Evolutionary conservation across 2,888 invertebrate genomes (phyloP), one percentile per base, ranked within the genome.

Genomic region (Parnassius mnemosyne): DNA sequence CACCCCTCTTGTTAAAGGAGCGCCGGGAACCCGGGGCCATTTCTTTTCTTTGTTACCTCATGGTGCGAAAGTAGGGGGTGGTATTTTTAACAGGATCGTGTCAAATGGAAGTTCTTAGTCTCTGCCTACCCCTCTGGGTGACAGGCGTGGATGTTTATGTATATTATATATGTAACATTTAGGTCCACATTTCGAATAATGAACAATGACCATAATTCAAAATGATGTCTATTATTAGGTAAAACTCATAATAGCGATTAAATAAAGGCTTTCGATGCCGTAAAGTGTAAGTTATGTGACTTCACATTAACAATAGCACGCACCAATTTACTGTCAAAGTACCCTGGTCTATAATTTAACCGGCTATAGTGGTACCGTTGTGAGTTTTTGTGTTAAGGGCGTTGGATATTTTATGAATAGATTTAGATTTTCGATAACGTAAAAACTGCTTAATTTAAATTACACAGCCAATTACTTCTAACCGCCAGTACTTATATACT

Each of bases 251-350:
- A 62, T 53, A 47, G 57, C 47, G 20, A 49, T 58, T 50, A 62
- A 58, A 58, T 57, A 53, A 62, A 53, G 49, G 57, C 53, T 20
- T 57, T 53, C 25, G 13, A 62, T 54, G 62, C 50, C 50, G 50
- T 62, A 61, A 62, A 58, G 10, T n/a, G n/a, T 58, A 50, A 63
- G 54, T 63, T 59, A 59, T 63, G 50, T 44, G 13, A 57, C 62
- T 50, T 50, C 43, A 58, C 58, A 50, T 57, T 57, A 13, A 50
- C 44, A 43, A 59, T 54, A 63, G 20, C 58, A 63, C 57, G 51
- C 55, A 58, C 53, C 58, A 58, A 54, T 42, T 47, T 55, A 41
- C 41, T 43, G n/a, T 12, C 34, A 49, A 54, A 62, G 16, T 57
- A 50, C 53, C 53, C 43, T 12, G 34, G 53, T 51, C 50, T 63